Percentiles rank a stretch among this genome's conserved stretches.
phyloP scores from a whole-genome alignment of 1,140 invertebrate genomes.

The Bombus superbus region DNA sequence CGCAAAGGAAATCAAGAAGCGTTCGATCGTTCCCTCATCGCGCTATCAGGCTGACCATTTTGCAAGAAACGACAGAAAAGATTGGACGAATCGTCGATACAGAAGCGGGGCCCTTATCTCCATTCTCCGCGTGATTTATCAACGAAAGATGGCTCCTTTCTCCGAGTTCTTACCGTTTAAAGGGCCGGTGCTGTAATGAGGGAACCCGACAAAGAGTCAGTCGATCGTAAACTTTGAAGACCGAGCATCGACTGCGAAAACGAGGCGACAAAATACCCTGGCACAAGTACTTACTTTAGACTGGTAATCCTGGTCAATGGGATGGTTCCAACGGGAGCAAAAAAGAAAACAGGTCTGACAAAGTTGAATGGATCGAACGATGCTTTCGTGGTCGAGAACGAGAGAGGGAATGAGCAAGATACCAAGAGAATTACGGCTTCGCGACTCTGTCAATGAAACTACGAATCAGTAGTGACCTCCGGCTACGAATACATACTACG shows the following conservation, averaged over 20 bases:
- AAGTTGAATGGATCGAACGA: constrained; percentile 8
- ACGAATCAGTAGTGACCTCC: background rate
- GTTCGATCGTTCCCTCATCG: background rate
- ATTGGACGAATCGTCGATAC: constrained; percentile 8
- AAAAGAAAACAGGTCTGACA: constrained; percentile 38
- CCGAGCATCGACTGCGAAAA: constrained; percentile 27
- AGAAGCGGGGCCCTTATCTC: constrained; percentile 12
- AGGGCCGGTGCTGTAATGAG: constrained; percentile 32
- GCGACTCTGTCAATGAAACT: background rate
- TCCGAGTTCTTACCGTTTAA: constrained; percentile 46
- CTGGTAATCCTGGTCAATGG: constrained; percentile 61
- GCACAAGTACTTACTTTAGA: constrained; percentile 54
- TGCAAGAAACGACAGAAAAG: constrained; percentile 11
- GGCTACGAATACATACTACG: background rate
- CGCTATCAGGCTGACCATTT: constrained; percentile 4
- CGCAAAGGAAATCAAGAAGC: background rate
- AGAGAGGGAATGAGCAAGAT: background rate
- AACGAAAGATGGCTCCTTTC: constrained; percentile 16
- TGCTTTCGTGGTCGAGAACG: background rate
- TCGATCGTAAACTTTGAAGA: constrained; percentile 62
- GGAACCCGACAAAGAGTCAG: constrained; percentile 46
- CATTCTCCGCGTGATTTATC: constrained; percentile 43
- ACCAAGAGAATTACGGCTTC: background rate
- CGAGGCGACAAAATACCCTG: constrained; percentile 45
- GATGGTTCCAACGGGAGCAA: constrained; percentile 42